Evolutionary conservation across 2,797 vertebrate genomes (phyloP).

Genomic region (Aselliscus stoliczkanus): DNA sequence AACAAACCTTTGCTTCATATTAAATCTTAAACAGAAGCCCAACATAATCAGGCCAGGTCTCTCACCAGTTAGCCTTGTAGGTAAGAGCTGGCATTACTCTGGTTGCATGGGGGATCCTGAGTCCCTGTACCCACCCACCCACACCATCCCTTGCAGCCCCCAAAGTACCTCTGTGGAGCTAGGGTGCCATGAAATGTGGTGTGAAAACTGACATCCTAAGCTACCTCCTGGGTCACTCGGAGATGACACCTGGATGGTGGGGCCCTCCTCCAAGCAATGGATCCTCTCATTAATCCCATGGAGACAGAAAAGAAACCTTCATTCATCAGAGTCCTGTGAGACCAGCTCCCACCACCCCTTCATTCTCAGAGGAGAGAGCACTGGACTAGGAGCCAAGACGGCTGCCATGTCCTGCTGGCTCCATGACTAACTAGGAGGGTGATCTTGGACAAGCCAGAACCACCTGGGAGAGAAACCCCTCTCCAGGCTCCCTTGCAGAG

Average conservation of each 20-base stretch:
- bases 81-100: not conserved
- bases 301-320: not conserved
- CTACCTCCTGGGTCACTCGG: not conserved
- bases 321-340: not conserved
- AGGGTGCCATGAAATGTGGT: not conserved
- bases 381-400: not conserved
- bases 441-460: not conserved
- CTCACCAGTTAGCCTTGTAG: not conserved
- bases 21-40: not conserved
- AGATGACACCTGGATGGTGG: fast-evolving
- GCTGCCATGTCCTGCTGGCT: not conserved
- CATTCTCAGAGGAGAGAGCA: not conserved
- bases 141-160: not conserved
- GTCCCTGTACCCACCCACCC: too few relatives aligned
- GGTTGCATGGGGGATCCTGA: not conserved
- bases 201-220: not conserved
- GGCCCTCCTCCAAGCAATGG: not conserved
- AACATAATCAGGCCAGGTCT: not conserved
- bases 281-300: not conserved
- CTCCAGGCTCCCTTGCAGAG: not conserved
- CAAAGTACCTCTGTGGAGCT: not conserved
- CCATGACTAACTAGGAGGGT: not conserved
- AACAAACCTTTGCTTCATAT: not conserved
- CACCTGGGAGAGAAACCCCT: not conserved
- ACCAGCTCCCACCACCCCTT: not conserved